These are phyloP conservation scores for Notolepis coatsorum DNA, from an alignment of 2,797 vertebrate species.

Conservation along the genomic window DNA sequence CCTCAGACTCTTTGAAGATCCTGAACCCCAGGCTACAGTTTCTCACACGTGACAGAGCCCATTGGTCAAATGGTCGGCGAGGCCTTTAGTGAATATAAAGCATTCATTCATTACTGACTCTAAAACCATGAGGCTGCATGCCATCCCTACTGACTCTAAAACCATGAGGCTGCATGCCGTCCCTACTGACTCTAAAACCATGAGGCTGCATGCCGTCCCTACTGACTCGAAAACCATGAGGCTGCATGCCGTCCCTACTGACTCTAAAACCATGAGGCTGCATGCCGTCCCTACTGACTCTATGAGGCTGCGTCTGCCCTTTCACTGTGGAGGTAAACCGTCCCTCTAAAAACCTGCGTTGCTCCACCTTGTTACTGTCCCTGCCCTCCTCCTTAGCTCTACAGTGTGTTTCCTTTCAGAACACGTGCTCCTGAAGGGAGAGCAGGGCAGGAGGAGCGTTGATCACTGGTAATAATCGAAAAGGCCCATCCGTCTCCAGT, in stretches of 20 bases:
- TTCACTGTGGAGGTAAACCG: too few species aligned
- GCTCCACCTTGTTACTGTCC: slow-evolving; percentile 32
- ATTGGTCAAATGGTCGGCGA: slow-evolving; percentile 8
- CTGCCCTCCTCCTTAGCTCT: too few species aligned
- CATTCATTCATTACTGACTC: background rate
- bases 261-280: too few species aligned
- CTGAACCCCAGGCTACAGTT: background rate
- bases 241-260: background rate
- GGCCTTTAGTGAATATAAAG: background rate
- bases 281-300: background rate
- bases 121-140: too few species aligned
- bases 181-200: background rate
- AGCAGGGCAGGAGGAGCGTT: too few species aligned
- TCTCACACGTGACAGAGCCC: slow-evolving; percentile 1
- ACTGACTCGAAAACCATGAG: too few species aligned
- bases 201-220: background rate
- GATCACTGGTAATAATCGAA: too few species aligned
- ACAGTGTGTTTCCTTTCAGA: too few species aligned
- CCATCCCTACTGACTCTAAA: background rate
- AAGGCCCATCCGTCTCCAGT: too few species aligned
- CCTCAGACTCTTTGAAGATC: slow-evolving; percentile 22
- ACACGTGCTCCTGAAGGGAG: too few species aligned
- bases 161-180: background rate
- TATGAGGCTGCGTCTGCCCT: slow-evolving; percentile 1
- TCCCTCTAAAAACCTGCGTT: slow-evolving; percentile 18